Evolutionary conservation across 2,113 vertebrate species (phyloP).

Genomic region (Paralichthys olivaceus): DNA sequence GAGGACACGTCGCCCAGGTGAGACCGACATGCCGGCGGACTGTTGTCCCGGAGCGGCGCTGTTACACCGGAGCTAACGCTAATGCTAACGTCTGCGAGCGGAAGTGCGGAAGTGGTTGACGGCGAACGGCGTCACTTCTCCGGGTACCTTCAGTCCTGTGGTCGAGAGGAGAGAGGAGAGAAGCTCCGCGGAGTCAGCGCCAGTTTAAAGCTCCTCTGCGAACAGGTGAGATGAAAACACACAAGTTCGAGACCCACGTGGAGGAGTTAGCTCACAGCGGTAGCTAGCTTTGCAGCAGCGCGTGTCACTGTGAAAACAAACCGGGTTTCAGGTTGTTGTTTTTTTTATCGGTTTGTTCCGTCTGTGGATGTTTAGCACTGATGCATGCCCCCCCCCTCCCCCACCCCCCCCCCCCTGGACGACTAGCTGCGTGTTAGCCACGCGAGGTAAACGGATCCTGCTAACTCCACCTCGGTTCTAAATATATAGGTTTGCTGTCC

Average conservation of each 20-base stretch:
- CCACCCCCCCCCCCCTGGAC: no score
- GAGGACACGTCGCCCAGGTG: fast-evolving
- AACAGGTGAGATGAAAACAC: conserved; percentile 25
- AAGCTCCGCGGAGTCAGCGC: neutral
- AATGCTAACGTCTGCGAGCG: neutral
- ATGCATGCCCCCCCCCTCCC: neutral
- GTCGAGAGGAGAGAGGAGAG: neutral
- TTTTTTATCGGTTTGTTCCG: no score
- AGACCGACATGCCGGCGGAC: neutral
- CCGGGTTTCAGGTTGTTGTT: no score
- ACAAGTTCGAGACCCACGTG: neutral
- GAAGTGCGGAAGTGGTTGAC: conserved; percentile 36
- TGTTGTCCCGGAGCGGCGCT: no score
- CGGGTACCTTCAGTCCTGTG: neutral
- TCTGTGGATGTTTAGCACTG: neutral
- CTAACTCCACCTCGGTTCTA: neutral
- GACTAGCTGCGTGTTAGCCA: neutral
- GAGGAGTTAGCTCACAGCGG: neutral
- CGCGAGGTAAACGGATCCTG: neutral
- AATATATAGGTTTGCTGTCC: neutral
- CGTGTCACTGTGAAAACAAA: no score
- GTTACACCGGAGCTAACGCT: neutral
- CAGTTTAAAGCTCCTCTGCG: neutral
- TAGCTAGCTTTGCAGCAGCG: conserved; percentile 19
- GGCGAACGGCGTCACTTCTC: neutral